Base-by-base conservation (phyloP, 2,113 vertebrate species). In the Corythaeola cristata region DNA sequence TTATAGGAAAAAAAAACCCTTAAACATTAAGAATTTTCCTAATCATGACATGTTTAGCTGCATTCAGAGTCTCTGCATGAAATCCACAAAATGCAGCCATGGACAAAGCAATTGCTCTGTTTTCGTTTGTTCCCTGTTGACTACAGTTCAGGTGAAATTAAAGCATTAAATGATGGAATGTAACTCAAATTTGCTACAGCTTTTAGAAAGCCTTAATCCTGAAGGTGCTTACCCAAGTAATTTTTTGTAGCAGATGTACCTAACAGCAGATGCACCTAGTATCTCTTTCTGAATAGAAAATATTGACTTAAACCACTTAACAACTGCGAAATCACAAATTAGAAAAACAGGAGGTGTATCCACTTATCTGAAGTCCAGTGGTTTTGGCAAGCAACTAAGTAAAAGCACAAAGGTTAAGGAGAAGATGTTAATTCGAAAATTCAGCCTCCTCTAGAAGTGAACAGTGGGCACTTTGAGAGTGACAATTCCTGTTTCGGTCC, bases 1-100 rank as follows among this genome's bases (percentile, higher is more conserved):
- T 72, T 93, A 62, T 3, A 81, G 44, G 37, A 13, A 45, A 64
- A 91, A 77, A 62, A 62, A 60, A 88, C 45, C 3, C 5, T 39
- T 79, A 93, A 93, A 66, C 26, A 86, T 73, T 41, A 79, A 73
- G 44, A 75, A 82, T 93, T 89, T 95, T 88, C 74, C 83, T 96
- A 89, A 95, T 93, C 88, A 53, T 62, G 24, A 28, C 60, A 62
- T 11, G 45, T 85, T 96, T 77, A 92, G 69, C 53, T 87, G 58
- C 44, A 95, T 85, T 92, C 86, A 95, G 47, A 63, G 15, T 37
- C 96, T 73, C 94, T 58, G 77, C 74, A 62, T 62, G 94, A 94
- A 92, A 89, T 45, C 62, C 77, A 55, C 44, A 76, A 23, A 95
- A 91, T 53, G 49, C 28, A 82, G 45, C 62, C 5, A 0, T 44